Evolutionary conservation across 2,888 invertebrate genomes (phyloP), one percentile per base, ranked within the genome.

Genomic region (Willowsia nigromaculata): DNA sequence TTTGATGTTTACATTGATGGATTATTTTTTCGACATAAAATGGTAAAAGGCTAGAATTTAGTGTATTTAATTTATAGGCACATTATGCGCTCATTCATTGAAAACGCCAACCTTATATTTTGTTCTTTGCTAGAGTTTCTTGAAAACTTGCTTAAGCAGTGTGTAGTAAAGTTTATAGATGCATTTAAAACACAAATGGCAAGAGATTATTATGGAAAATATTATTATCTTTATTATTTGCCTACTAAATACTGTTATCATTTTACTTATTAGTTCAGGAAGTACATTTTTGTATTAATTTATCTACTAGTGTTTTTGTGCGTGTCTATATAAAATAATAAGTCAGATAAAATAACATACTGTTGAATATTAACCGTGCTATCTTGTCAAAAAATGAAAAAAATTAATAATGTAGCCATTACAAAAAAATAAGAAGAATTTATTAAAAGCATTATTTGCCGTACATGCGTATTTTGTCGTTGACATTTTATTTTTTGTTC

Each of bases 321-420:
- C n/a, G n/a, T n/a, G n/a, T n/a, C n/a, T n/a, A n/a, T n/a, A n/a
- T n/a, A n/a, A n/a, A 43, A 74, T 27, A 6, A n/a, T 47, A 68
- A 68, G 65, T 68, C 65, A 68, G 13, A 33, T 33, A 27, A 47
- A 50, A n/a, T n/a, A n/a, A n/a, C n/a, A n/a, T 22, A 71, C 25
- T 43, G 59, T 59, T 78, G 50, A 53, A n/a, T n/a, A n/a, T 30
- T 53, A 74, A 81, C 40, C 25, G 83, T 83, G 83, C 68, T 83
- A 83, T 83, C 83, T 83, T 83, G 84, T 84, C 84, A 74, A 37
- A 40, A 78, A 5, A 22, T 30, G 3, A 37, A 43, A 76, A n/a
- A n/a, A n/a, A n/a, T n/a, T 43, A 47, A 74, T 47, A 47, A 71
- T 76, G 53, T 76, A 50, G 47, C 76, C 76, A 76, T 76, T 76